phyloP scores from a whole-genome alignment of 2,888 invertebrate genomes.

The Anorthoa munda region DNA sequence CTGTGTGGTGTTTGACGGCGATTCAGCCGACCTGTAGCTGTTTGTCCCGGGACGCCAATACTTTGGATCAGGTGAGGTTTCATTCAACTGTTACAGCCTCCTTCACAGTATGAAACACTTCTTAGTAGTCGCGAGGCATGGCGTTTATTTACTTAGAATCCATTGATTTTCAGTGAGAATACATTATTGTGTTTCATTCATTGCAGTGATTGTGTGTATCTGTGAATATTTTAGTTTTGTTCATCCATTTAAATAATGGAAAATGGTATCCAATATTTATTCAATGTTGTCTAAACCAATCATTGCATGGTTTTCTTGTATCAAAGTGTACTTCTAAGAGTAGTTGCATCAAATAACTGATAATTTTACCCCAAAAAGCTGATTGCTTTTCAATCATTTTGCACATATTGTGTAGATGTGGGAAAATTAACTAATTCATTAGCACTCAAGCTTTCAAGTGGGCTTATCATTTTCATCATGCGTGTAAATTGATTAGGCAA shows the following conservation, averaged over 20 bases:
- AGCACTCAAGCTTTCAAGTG: slow-evolving; percentile 24
- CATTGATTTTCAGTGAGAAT: slow-evolving; percentile 27
- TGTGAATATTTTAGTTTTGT: slow-evolving; percentile 9
- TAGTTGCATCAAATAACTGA: neutral
- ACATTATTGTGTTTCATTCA: slow-evolving; percentile 14
- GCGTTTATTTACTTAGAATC: slow-evolving; percentile 42
- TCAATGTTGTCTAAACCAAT: slow-evolving; percentile 15
- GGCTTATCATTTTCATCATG: slow-evolving; percentile 31
- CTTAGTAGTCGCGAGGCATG: slow-evolving; percentile 5
- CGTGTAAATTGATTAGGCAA: slow-evolving; percentile 33
- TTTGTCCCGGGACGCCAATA: slow-evolving; percentile 62
- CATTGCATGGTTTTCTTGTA: slow-evolving; percentile 13
- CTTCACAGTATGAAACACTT: slow-evolving; percentile 34
- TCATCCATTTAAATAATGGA: neutral
- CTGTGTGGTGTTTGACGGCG: slow-evolving; percentile 68
- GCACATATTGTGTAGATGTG: slow-evolving; percentile 5
- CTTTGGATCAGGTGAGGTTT: slow-evolving; percentile 69
- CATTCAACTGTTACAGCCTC: slow-evolving; percentile 60
- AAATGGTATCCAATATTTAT: slow-evolving; percentile 22
- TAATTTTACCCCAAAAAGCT: neutral
- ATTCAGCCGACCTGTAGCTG: slow-evolving; percentile 64
- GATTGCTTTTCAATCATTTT: slow-evolving; percentile 1
- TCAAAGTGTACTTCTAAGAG: neutral
- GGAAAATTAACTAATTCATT: slow-evolving; percentile 2
- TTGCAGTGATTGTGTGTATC: neutral